Evolutionary conservation across 2,797 vertebrate genomes (phyloP).

Genomic region (Pempheris klunzingeri): DNA sequence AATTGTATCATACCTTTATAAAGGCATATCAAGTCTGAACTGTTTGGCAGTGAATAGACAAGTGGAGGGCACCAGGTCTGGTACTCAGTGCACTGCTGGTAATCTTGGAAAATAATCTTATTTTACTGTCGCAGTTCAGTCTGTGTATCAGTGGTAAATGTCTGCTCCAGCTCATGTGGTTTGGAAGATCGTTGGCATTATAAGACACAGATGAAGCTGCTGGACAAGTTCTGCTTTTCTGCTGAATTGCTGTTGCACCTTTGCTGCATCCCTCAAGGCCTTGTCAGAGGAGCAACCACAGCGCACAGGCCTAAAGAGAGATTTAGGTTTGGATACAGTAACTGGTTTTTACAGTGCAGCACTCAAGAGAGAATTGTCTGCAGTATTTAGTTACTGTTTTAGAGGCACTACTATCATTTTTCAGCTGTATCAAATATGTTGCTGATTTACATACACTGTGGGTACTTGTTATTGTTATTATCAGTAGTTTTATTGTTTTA

Average conservation of each 20-base stretch:
- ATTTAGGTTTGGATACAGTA: too few species aligned
- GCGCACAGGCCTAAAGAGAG: background rate
- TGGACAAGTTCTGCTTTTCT: background rate
- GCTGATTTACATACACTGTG: too few species aligned
- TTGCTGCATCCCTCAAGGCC: background rate
- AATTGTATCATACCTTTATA: conserved; percentile 3
- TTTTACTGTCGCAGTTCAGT: background rate
- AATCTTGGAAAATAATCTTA: background rate
- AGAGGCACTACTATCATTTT: too few species aligned
- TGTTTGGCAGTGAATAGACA: conserved; percentile 12
- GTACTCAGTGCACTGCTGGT: background rate
- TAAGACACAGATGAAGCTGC: background rate
- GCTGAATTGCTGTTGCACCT: background rate
- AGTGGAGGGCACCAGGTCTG: background rate
- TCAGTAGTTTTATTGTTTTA: too few species aligned
- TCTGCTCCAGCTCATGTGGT: conserved; percentile 9
- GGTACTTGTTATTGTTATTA: too few species aligned
- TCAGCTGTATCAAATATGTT: too few species aligned
- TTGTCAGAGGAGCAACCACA: background rate
- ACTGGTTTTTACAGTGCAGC: background rate
- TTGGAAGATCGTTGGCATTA: background rate
- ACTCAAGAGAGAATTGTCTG: too few species aligned
- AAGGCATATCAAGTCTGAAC: background rate
- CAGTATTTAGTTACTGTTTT: too few species aligned
- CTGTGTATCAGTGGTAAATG: background rate